phyloP scores from a whole-genome alignment of 2,113 vertebrate species.

The Zosterops hypoxanthus region DNA sequence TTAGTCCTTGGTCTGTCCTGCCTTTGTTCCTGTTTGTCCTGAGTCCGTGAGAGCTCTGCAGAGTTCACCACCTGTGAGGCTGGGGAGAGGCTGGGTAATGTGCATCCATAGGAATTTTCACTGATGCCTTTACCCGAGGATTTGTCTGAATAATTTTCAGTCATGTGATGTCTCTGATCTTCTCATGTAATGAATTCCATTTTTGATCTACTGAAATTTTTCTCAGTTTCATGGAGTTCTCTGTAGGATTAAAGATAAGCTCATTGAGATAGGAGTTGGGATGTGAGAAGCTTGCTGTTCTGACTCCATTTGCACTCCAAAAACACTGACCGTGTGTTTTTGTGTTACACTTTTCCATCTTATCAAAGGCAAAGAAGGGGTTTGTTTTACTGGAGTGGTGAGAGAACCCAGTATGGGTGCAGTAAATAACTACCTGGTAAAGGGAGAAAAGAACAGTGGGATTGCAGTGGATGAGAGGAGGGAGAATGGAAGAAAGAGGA shows the following conservation, averaged over 20 bases:
- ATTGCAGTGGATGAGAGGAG: not conserved
- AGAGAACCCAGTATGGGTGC: no score
- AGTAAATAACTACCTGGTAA: not conserved
- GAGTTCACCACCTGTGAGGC: fast-evolving
- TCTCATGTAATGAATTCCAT: not conserved
- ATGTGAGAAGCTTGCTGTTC: not conserved
- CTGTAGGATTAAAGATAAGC: not conserved
- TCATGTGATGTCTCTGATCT: not conserved
- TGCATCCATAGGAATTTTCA: not conserved
- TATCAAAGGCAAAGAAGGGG: not conserved
- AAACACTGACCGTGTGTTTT: not conserved
- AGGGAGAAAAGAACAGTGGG: not conserved
- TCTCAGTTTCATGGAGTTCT: not conserved
- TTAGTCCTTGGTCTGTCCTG: not conserved
- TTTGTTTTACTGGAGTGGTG: not conserved
- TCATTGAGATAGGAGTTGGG: not conserved
- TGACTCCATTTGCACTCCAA: not conserved
- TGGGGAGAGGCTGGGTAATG: not conserved
- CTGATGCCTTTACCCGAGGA: not conserved
- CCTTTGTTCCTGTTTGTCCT: not conserved
- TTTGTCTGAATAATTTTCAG: not conserved
- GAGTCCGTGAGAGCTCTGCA: not conserved
- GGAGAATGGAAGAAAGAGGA: not conserved
- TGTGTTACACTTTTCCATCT: not conserved
- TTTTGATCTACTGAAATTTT: not conserved